phyloP scores from a whole-genome alignment of 1,140 invertebrate genomes.

The Periplaneta americana region DNA sequence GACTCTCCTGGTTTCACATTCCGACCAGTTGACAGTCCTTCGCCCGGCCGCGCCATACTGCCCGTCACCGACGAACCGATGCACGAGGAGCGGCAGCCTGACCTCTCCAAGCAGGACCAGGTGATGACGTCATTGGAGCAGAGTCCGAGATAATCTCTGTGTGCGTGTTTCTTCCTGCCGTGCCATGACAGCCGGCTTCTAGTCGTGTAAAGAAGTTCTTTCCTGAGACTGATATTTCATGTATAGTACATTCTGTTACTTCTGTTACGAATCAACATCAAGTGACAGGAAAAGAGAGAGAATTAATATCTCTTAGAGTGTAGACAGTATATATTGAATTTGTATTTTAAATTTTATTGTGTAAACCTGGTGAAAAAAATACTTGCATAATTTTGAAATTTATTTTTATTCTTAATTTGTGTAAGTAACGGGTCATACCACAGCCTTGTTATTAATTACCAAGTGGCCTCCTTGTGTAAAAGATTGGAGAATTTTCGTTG shows the following conservation, averaged over 20 bases:
- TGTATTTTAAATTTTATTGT: neutral
- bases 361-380: neutral
- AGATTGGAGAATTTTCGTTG: too few relatives aligned
- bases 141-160: neutral
- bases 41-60: conserved; percentile 32
- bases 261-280: neutral
- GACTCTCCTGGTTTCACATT: conserved; percentile 47
- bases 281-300: neutral
- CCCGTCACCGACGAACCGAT: conserved; percentile 10
- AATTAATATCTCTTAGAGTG: neutral
- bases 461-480: too few relatives aligned
- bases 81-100: conserved; percentile 7
- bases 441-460: too few relatives aligned
- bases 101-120: conserved; percentile 2
- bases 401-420: neutral
- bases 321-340: neutral
- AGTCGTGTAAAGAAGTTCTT: neutral
- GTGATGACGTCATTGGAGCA: neutral
- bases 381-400: neutral
- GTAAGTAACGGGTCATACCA: too few relatives aligned
- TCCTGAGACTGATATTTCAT: neutral
- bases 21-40: conserved; percentile 45
- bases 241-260: neutral
- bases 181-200: neutral
- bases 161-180: neutral